Base-by-base conservation (phyloP, 2,113 vertebrate species). In the Paradoxurus hermaphroditus region DNA sequence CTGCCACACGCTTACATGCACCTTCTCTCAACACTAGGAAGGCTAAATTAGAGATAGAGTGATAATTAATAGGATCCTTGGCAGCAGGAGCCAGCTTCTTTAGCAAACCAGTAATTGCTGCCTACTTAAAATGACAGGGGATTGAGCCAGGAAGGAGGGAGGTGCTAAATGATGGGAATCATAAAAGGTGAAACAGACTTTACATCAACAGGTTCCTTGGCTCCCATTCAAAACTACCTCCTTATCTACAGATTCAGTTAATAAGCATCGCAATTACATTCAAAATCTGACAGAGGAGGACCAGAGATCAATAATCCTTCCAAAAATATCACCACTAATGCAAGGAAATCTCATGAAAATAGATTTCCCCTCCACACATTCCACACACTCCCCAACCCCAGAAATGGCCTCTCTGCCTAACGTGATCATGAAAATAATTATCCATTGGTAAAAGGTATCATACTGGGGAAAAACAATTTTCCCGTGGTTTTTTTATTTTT, bases 31-130 rank as follows among this genome's bases (percentile, higher is more conserved):
- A 97, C 96, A 94, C 39, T 2, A 94, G 56, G 29, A 96, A 97
- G 96, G 87, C 92, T 88, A 73, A 97, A 97, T 96, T 92, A 97
- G 97, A 97, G 97, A 98, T 96, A 90, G 63, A 91, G 94, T 90
- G 97, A 98, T 98, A 98, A 98, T 98, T 98, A 98, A 97, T 92
- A 96, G 96, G 94, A 92, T 95, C 94, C 84, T 72, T 97, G 97
- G 98, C 96, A 97, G 97, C 87, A 92, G 92, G 90, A 97, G 96
- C 91, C 4, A 13, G 96, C 97, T 98, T 95, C 97, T 94, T 96
- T 85, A 95, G 91, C 92, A 96, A 97, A 97, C 96, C 90, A 93
- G 97, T 98, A 98, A 98, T 98, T 98, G 97, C 94, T 97, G 94
- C 94, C 95, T 97, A 87, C 90, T 97, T 97, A 97, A 98, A 95